These are phyloP conservation scores for Magallana ariakensis DNA, from an alignment of 1,140 invertebrate species.

Conservation along the genomic window DNA sequence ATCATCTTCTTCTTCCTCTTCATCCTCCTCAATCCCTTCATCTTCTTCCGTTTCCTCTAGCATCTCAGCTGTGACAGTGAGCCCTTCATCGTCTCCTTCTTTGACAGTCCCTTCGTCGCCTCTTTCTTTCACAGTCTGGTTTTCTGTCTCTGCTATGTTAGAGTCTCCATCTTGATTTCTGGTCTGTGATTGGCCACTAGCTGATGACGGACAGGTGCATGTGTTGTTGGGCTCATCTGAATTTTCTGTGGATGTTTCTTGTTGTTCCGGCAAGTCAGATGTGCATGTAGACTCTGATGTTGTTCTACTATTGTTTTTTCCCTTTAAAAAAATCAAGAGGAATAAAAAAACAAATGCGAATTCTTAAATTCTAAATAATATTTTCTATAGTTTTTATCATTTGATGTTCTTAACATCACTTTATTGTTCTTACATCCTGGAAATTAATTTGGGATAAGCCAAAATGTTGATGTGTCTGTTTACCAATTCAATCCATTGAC, in stretches of 20 bases:
- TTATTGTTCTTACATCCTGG: neutral
- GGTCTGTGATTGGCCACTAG: neutral
- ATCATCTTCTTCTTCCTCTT: conserved; percentile 82
- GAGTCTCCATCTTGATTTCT: neutral
- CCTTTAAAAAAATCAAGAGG: neutral
- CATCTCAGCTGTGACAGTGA: conserved; percentile 34
- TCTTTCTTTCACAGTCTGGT: neutral
- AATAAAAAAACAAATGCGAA: no score
- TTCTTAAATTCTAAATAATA: no score
- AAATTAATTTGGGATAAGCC: no score
- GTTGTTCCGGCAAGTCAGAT: neutral
- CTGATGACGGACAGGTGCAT: neutral
- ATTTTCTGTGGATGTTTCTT: conserved; percentile 10
- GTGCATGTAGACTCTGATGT: conserved; percentile 55
- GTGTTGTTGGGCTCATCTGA: neutral
- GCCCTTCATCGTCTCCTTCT: neutral
- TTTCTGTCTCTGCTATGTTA: neutral
- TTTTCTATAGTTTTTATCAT: no score
- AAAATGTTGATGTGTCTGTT: neutral
- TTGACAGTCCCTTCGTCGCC: neutral
- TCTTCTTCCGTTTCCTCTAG: conserved; percentile 62
- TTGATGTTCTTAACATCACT: no score
- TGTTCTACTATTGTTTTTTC: conserved; percentile 37
- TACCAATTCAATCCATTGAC: neutral
- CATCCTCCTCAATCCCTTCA: conserved; percentile 75